Evolutionary conservation across 2,113 vertebrate genomes (phyloP), one percentile per base, ranked within the genome.

Genomic region (Cynopterus brachyotis): DNA sequence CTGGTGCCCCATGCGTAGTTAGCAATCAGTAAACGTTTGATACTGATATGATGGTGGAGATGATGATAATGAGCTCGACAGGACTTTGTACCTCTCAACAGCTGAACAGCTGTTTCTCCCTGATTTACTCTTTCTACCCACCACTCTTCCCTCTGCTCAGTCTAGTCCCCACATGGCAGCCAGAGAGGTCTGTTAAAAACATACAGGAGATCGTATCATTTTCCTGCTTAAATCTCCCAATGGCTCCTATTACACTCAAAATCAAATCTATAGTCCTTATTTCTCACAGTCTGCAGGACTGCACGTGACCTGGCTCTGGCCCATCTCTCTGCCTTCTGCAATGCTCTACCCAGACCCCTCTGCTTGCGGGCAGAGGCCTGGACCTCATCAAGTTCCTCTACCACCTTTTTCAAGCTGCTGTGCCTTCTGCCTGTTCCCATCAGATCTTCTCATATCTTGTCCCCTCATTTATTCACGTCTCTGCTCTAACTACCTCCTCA

Each of bases 11-110:
- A 0, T 11, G 50, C 2, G 2, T 9, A 64, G 28, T 16, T 55
- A 64, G 42, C 35, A 20, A 16, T 35, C 60, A 13, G 0, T 15
- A 40, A 40, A 20, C 0, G 2, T 30, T 6, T 26, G 4, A 3
- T 20, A 55, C 32, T 72, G 17, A 28, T 9, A 1, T 37, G 60
- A 16, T 13, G n/a, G 28, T 26, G 9, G 50, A 1, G n/a, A 22
- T 17, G 66, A 6, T 20, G 12, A 10, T 7, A 12, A 24, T 35
- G 32, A 67, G 26, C 40, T 81, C 22, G 55, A 47, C 13, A 19
- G 2, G 28, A 45, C 42, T 69, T 16, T 28, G n/a, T 20, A 11
- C 26, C 28, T 67, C 53, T 87, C 26, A 35, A 30, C 32, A 57
- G 8, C 24, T 35, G 1, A n/a, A 19, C 12, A 42, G 50, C 30